Conservation (phyloP, 1,140 invertebrate genomes). For the Cydia strobilella region DNA sequence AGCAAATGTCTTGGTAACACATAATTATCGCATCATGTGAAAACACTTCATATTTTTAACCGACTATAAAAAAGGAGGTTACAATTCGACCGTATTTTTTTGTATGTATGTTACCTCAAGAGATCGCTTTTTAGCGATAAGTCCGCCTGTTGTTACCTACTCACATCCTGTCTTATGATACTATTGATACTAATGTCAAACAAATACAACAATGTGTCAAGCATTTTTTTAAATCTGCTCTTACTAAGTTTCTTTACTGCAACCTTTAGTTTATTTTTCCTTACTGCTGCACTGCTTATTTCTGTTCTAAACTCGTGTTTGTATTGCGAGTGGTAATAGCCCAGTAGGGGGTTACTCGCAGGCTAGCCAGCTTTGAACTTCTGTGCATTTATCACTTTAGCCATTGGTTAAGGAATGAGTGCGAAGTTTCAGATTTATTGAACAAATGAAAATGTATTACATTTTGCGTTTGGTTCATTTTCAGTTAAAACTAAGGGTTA, state of each 20-base stretch:
- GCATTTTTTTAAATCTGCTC: no score
- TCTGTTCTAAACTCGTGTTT: slow-evolving; percentile 5
- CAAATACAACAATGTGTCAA: no score
- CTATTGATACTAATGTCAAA: no score
- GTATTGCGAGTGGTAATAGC: slow-evolving; percentile 16
- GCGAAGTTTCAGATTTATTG: slow-evolving; percentile 5
- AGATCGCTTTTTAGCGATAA: no score
- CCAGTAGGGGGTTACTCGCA: slow-evolving; percentile 5
- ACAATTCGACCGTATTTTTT: no score
- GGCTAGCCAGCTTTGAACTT: neutral
- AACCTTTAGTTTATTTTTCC: neutral
- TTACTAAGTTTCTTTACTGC: neutral
- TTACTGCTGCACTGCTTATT: neutral
- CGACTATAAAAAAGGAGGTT: no score
- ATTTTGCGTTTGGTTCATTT: slow-evolving; percentile 25
- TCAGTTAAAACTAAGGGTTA: neutral
- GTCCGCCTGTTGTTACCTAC: no score
- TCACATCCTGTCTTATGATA: no score
- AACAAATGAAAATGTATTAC: slow-evolving; percentile 1
- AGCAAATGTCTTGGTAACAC: no score
- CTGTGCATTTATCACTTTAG: slow-evolving; percentile 7
- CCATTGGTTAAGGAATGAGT: slow-evolving; percentile 16
- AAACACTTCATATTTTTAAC: neutral
- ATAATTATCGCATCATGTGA: no score
- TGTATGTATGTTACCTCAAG: no score